Base-by-base conservation (phyloP, 1,140 invertebrate species). In the Saxidomus purpurata region DNA sequence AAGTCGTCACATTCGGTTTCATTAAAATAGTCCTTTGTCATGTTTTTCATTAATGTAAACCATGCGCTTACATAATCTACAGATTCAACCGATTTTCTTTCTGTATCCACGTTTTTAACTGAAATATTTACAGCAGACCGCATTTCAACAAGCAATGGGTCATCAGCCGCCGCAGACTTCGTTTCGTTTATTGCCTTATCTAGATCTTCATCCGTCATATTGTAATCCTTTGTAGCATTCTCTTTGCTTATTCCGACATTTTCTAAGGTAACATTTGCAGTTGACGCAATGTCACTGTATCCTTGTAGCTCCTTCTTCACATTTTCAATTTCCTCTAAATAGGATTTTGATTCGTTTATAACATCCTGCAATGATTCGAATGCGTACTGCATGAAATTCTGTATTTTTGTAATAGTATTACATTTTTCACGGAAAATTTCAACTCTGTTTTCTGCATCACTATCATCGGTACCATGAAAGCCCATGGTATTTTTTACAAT, bases 1-100 rank as follows among this genome's bases (percentile, higher is more conserved):
- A 69, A 85, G 15, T 43, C 28, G 0, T 47, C 47, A n/a, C 82
- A 85, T 34, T 49, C 47, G 8, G 49, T 11, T 49, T 71, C 67
- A 85, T 85, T 34, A 55, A 49, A 85, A 52, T 71, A 85, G 17
- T 69, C 40, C 31, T 2, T n/a, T n/a, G 38, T 36, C 9, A 74
- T 25, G 49, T 85, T 85, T 34, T 85, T 55, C 82, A 74, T 71
- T 34, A 63, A 22, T 0, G 40, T 25, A 36, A 71, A 28, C 82
- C 82, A 71, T 28, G 36, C 47, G 22, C 22, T 84, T 22, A 63
- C 31, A 8, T 69, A 63, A 28, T 63, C n/a, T 15, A 84, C 69
- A 15, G 52, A 47, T 31, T 84, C 38, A 31, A 63, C 59, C 3
- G 38, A 28, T 43, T 67, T 49, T 17, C 11, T 47, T 49, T 47